Percentiles rank a stretch among this genome's conserved stretches.
Evolutionary conservation across 2,797 vertebrate genomes (phyloP).

Genomic region (Acomys russatus): DNA sequence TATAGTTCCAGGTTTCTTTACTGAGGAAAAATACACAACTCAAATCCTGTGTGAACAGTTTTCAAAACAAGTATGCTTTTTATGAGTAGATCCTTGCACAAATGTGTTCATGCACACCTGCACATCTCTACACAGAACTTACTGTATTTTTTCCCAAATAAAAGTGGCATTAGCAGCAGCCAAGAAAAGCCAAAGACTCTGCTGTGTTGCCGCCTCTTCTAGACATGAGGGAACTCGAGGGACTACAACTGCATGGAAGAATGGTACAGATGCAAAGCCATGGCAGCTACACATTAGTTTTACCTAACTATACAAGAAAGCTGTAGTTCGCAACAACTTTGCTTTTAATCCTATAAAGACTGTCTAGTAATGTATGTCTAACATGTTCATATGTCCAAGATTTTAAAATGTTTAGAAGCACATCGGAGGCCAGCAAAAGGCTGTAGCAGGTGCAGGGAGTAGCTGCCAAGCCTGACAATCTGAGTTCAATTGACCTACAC

Average conservation of each 20-base stretch:
- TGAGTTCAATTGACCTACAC: neutral
- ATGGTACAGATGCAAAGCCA: neutral
- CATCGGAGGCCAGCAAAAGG: conserved; percentile 11
- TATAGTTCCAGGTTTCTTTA: conserved; percentile 17
- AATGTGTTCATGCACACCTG: neutral
- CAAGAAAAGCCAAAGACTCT: neutral
- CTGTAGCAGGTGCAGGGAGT: neutral
- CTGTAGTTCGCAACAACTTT: neutral
- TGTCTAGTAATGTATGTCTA: conserved; percentile 18
- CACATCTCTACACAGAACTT: neutral
- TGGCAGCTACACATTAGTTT: neutral
- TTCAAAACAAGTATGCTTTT: neutral
- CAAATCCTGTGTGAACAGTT: neutral
- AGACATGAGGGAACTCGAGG: neutral
- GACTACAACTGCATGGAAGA: neutral
- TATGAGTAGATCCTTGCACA: neutral
- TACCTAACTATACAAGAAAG: conserved; percentile 52
- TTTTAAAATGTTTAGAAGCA: conserved; percentile 55
- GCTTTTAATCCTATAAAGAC: neutral
- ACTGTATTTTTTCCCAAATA: conserved; percentile 34
- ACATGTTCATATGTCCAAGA: neutral
- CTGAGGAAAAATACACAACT: conserved; percentile 44
- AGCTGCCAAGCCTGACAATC: neutral
- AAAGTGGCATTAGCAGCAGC: neutral
- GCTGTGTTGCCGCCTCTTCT: neutral